Evolutionary conservation across 2,113 vertebrate species (phyloP).

Genomic region (Neomonachus schauinslandi): DNA sequence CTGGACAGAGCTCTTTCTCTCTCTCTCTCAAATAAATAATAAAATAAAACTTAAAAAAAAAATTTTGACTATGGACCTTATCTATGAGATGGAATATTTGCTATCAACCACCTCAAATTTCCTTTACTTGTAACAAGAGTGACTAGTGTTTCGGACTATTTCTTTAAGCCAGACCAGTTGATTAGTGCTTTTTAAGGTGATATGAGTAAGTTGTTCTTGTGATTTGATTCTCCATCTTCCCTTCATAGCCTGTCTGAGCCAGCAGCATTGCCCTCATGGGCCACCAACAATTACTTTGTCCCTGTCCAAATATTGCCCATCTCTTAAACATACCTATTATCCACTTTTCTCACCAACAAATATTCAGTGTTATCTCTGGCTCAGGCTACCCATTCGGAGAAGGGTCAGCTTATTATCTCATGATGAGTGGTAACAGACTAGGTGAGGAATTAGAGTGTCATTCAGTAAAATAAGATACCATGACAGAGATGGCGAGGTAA

Average conservation of each 20-base stretch:
- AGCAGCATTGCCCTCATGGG: background rate
- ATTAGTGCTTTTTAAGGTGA: background rate
- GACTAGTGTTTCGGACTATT: background rate
- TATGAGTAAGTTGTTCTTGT: background rate
- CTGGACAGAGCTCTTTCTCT: background rate
- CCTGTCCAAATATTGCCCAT: background rate
- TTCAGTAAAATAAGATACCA: conserved; percentile 25
- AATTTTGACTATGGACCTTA: background rate
- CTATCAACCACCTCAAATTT: background rate
- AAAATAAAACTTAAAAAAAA: background rate
- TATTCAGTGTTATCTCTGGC: background rate
- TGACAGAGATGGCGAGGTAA: conserved; percentile 50
- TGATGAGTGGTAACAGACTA: conserved; percentile 57
- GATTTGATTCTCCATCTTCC: background rate
- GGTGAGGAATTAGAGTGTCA: conserved; percentile 40
- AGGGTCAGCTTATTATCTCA: conserved; percentile 53
- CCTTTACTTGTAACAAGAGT: background rate
- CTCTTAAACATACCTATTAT: background rate
- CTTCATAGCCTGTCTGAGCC: background rate
- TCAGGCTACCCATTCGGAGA: background rate
- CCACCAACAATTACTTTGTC: background rate
- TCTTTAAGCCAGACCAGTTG: background rate
- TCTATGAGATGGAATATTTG: background rate
- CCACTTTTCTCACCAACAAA: background rate
- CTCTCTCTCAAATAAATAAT: background rate